Evolutionary conservation across 2,113 vertebrate species (phyloP).

Genomic region (Emydocephalus ijimae): DNA sequence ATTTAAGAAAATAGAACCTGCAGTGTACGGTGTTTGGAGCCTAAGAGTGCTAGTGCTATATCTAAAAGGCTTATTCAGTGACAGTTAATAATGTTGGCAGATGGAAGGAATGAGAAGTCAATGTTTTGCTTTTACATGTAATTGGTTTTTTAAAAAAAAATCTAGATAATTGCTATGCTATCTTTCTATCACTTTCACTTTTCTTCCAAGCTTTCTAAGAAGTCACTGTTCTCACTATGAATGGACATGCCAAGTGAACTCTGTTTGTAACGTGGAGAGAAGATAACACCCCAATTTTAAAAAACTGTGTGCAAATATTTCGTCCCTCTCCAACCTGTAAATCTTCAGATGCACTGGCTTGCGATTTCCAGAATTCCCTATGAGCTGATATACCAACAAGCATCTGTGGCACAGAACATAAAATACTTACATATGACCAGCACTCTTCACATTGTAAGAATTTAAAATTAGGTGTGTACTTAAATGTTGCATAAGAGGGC

Average conservation of each 20-base stretch:
- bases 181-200: constrained; percentile 37
- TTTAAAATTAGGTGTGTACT: not conserved
- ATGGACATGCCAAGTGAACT: constrained; percentile 47
- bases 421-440: not conserved
- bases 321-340: not conserved
- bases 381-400: not conserved
- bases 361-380: not conserved
- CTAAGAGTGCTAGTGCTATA: constrained; percentile 1
- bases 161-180: constrained; percentile 50
- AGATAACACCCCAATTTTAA: constrained; percentile 53
- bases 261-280: constrained; percentile 56
- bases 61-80: not conserved
- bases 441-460: not conserved
- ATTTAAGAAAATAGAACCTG: constrained; percentile 38
- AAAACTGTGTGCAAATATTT: constrained; percentile 38
- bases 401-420: not conserved
- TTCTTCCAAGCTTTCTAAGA: not conserved
- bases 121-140: constrained; percentile 19
- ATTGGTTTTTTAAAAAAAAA: fast-evolving
- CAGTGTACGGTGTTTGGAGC: constrained; percentile 19
- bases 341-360: not conserved
- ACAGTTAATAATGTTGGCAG: not conserved
- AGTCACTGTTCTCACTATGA: constrained; percentile 22
- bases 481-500: too few relatives aligned
- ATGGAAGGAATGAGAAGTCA: constrained; percentile 34